Evolutionary conservation across 2,797 vertebrate species (phyloP).

Genomic region (Bovichtus variegatus): DNA sequence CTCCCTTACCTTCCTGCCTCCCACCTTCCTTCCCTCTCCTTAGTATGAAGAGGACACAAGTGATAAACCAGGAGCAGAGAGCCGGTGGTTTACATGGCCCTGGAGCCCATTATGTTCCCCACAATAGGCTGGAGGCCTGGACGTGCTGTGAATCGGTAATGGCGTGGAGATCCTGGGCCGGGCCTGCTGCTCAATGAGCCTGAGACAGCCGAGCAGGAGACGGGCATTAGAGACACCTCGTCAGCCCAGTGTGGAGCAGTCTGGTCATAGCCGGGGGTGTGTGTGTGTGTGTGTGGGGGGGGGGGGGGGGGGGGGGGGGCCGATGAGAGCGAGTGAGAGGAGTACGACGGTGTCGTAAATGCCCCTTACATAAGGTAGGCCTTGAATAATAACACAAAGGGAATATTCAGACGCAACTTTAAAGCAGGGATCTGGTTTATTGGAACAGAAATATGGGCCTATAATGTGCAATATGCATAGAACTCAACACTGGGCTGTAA

Average conservation of each 20-base stretch:
- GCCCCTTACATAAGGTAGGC: constrained; percentile 66
- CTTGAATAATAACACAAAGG: constrained; percentile 67
- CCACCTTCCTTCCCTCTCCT: constrained; percentile 55
- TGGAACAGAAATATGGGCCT: constrained; percentile 48
- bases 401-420: constrained; percentile 61
- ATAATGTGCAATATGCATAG: constrained; percentile 32
- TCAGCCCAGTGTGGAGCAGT: constrained; percentile 55
- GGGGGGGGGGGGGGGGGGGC: constrained; percentile 22
- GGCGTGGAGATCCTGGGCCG: constrained; percentile 72
- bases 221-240: constrained; percentile 69
- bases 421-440: constrained; percentile 44
- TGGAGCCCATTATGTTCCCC: constrained; percentile 83
- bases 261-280: constrained; percentile 42
- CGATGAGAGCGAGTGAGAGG: constrained; percentile 37
- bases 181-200: constrained; percentile 80
- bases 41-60: constrained; percentile 76
- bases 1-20: constrained; percentile 40
- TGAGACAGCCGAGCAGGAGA: constrained; percentile 64
- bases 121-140: constrained; percentile 77
- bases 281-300: constrained; percentile 9
- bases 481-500: constrained; percentile 46
- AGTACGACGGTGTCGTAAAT: constrained; percentile 53
- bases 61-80: constrained; percentile 81
- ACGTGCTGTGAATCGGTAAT: constrained; percentile 83
- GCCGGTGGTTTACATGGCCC: constrained; percentile 79